These are phyloP conservation scores for Acrobasis suavella DNA, from an alignment of 2,888 invertebrate species.

Conservation along the genomic window DNA sequence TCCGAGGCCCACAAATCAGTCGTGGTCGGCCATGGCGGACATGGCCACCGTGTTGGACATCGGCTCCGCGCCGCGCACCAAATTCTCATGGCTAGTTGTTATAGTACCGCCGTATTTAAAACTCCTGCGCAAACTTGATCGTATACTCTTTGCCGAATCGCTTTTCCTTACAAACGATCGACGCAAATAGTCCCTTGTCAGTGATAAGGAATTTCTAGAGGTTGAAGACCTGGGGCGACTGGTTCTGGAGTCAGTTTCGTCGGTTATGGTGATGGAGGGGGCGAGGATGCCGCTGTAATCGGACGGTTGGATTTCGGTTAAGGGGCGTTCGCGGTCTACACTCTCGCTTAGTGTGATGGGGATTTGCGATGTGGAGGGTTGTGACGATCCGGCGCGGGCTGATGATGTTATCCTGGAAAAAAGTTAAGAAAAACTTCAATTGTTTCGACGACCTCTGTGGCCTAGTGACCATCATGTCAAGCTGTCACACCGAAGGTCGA, in stretches of 20 bases:
- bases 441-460: too few species aligned
- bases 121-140: conserved; percentile 69
- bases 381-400: conserved; percentile 47
- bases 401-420: conserved; percentile 65
- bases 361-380: conserved; percentile 56
- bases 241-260: conserved; percentile 54
- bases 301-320: conserved; percentile 46
- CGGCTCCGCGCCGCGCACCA: conserved; percentile 84
- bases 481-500: too few species aligned
- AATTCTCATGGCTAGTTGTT: conserved; percentile 81
- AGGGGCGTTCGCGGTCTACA: conserved; percentile 54
- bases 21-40: conserved; percentile 67
- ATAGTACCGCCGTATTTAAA: conserved; percentile 69
- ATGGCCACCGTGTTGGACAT: conserved; percentile 78
- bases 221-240: conserved; percentile 48
- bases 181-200: conserved; percentile 64
- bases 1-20: conserved; percentile 41
- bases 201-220: conserved; percentile 58
- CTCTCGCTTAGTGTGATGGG: conserved; percentile 72
- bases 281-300: conserved; percentile 52
- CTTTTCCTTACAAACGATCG: conserved; percentile 71
- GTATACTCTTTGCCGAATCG: conserved; percentile 69
- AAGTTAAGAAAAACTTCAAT: too few species aligned
- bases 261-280: conserved; percentile 58
- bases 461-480: too few species aligned